Conservation (phyloP, 1,140 invertebrate species). For the Schlechtendalia chinensis region DNA sequence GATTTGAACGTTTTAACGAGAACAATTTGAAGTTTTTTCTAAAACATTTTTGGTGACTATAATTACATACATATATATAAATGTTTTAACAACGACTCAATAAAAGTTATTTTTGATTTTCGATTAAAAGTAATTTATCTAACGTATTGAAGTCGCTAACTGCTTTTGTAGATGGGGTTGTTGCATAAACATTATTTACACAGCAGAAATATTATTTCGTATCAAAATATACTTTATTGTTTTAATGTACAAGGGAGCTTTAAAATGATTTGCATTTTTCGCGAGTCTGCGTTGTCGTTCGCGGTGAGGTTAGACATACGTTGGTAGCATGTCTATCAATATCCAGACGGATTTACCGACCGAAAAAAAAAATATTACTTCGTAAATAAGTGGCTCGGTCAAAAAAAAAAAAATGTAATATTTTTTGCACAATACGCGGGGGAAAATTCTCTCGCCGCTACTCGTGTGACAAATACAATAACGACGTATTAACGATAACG, state of each 20-base stretch:
- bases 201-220: neutral
- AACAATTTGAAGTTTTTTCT: neutral
- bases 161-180: neutral
- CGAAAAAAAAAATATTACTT: neutral
- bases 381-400: constrained; percentile 4
- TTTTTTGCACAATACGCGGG: neutral
- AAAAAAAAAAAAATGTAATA: constrained; percentile 22
- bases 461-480: neutral
- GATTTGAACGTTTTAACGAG: neutral
- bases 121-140: neutral
- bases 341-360: neutral
- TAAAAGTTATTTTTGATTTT: neutral
- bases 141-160: neutral
- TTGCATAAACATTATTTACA: constrained; percentile 21
- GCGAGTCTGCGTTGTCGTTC: constrained; percentile 15
- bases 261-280: constrained; percentile 27
- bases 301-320: neutral
- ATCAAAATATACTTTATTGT: constrained; percentile 19
- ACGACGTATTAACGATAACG: neutral
- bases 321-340: constrained; percentile 24
- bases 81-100: too few relatives aligned
- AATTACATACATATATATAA: neutral
- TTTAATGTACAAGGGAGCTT: neutral
- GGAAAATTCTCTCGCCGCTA: neutral
- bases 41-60: neutral